Conservation (phyloP, 2,113 vertebrate genomes). For the Cygnus atratus region DNA sequence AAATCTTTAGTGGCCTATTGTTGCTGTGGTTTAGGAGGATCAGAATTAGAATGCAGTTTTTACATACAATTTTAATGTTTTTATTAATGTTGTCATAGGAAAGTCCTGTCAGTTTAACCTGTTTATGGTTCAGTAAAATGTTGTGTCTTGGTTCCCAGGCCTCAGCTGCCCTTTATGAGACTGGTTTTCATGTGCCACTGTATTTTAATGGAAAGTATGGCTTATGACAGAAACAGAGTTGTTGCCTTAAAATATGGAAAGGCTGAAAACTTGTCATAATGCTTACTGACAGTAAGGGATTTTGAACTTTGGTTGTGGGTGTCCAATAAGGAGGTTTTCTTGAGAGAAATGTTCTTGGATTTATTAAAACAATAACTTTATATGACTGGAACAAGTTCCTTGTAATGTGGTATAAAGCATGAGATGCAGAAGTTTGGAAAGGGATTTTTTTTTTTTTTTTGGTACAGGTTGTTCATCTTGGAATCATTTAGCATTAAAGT, state of each 20-base stretch:
- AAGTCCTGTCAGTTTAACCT: background rate
- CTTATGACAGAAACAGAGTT: background rate
- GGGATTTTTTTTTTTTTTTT: background rate
- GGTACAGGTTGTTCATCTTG: constrained; percentile 35
- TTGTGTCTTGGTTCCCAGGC: background rate
- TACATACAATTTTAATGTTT: background rate
- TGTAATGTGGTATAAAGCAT: background rate
- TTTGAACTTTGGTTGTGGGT: background rate
- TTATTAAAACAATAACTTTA: background rate
- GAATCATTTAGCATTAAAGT: constrained; percentile 32
- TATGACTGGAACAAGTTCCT: background rate
- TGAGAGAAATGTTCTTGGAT: background rate
- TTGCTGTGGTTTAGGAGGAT: background rate
- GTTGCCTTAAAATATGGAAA: background rate
- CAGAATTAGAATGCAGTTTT: background rate
- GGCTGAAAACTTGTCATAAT: background rate
- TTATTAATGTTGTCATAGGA: background rate
- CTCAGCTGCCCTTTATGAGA: background rate
- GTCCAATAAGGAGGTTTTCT: background rate
- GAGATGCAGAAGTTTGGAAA: background rate
- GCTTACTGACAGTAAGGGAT: background rate
- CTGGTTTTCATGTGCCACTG: background rate
- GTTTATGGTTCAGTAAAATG: background rate
- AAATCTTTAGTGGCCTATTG: background rate
- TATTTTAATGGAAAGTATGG: background rate